Conservation (phyloP, 2,888 invertebrate species). For the Cryptocephalus primarius region DNA sequence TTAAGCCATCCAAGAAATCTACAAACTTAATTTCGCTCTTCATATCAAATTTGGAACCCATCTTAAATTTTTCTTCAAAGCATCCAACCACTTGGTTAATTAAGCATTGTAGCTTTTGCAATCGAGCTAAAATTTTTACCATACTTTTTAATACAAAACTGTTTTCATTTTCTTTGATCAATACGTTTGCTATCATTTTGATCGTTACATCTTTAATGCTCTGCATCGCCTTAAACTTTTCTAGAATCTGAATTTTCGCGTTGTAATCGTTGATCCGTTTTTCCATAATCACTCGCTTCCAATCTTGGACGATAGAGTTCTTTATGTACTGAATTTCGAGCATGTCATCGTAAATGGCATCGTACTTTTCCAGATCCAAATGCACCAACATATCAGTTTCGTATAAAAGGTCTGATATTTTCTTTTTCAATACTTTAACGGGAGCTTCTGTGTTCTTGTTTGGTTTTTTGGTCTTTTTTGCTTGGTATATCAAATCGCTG, state of each 20-base stretch:
- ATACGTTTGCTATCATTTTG: conserved; percentile 15
- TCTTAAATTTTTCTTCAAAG: conserved; percentile 29
- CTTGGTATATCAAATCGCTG: conserved; percentile 22
- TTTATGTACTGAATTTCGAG: conserved; percentile 27
- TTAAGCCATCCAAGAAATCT: conserved; percentile 35
- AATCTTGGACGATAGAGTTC: conserved; percentile 24
- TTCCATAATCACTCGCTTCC: conserved; percentile 26
- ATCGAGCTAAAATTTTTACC: conserved; percentile 25
- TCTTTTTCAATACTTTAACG: conserved; percentile 24
- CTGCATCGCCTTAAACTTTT: conserved; percentile 27
- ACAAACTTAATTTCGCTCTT: conserved; percentile 44
- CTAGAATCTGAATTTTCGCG: conserved; percentile 25
- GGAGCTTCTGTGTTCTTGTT: conserved; percentile 17
- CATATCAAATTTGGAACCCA: conserved; percentile 39
- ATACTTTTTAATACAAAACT: conserved; percentile 24
- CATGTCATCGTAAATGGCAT: conserved; percentile 23
- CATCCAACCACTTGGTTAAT: conserved; percentile 26
- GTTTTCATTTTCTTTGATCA: conserved; percentile 18
- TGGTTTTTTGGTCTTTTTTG: conserved; percentile 16
- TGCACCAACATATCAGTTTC: conserved; percentile 27
- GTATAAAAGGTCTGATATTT: conserved; percentile 23
- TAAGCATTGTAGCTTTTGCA: conserved; percentile 30
- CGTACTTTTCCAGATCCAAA: conserved; percentile 24
- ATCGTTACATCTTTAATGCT: conserved; percentile 20
- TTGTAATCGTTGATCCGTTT: conserved; percentile 22